A percentile compares a stretch with the other conserved stretches of the same genome.
These are phyloP conservation scores for Pseudomyrmex flavicornis DNA, from an alignment of 1,140 invertebrate genomes.

Conservation along the genomic window DNA sequence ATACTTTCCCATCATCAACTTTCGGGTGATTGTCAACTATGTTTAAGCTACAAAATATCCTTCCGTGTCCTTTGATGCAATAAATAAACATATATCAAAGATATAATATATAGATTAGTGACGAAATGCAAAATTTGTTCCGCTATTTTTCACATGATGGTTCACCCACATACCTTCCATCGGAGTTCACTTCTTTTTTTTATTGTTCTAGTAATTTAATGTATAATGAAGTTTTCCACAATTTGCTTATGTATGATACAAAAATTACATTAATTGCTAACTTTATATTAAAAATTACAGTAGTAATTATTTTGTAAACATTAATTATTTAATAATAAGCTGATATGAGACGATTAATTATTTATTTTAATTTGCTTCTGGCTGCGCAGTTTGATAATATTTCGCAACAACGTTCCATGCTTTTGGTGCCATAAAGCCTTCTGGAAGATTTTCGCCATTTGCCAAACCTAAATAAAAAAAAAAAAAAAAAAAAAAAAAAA, in stretches of 20 bases:
- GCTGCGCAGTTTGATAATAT: conserved; percentile 64
- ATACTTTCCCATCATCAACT: conserved; percentile 44
- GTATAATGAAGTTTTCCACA: no score
- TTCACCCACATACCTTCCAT: background rate
- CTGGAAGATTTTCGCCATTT: conserved; percentile 93
- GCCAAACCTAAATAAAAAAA: conserved; percentile 88
- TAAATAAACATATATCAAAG: conserved; percentile 55
- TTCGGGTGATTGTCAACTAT: conserved; percentile 46
- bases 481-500: background rate
- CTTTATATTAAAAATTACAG: no score
- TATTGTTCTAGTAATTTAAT: no score
- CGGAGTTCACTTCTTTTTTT: no score
- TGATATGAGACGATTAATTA: background rate
- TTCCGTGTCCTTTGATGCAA: conserved; percentile 58
- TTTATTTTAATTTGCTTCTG: conserved; percentile 24
- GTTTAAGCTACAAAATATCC: conserved; percentile 59
- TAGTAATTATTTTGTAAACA: background rate
- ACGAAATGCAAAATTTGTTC: conserved; percentile 28
- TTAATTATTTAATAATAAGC: background rate
- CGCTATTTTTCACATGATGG: conserved; percentile 5
- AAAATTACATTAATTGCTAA: no score
- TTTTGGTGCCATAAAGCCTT: conserved; percentile 97
- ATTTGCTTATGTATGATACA: no score
- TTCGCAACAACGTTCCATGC: conserved; percentile 70
- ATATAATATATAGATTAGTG: conserved; percentile 38